Evolutionary conservation across 2,113 vertebrate genomes (phyloP).

Genomic region (Oryctolagus cuniculus): mOryCun1.1 NC_091447.1:10228001-10228500

Average conservation of each 20-base stretch:
- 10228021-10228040: neutral
- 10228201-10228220: neutral
- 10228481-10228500: neutral
- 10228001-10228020: neutral
- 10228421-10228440: slow-evolving; percentile 12
- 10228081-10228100: neutral
- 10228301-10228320: neutral
- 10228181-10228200: neutral
- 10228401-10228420: neutral
- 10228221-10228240: slow-evolving; percentile 41
- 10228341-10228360: neutral
- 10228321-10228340: neutral
- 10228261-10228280: neutral
- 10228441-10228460: slow-evolving; percentile 38
- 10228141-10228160: slow-evolving; percentile 26
- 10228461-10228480: neutral
- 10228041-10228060: neutral
- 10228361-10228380: neutral
- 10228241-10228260: neutral
- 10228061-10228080: slow-evolving; percentile 13
- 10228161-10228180: neutral
- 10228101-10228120: neutral
- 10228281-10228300: neutral
- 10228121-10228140: neutral
- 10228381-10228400: neutral